Base-by-base conservation (phyloP, 2,797 vertebrate species). In the Pipistrellus kuhlii region DNA sequence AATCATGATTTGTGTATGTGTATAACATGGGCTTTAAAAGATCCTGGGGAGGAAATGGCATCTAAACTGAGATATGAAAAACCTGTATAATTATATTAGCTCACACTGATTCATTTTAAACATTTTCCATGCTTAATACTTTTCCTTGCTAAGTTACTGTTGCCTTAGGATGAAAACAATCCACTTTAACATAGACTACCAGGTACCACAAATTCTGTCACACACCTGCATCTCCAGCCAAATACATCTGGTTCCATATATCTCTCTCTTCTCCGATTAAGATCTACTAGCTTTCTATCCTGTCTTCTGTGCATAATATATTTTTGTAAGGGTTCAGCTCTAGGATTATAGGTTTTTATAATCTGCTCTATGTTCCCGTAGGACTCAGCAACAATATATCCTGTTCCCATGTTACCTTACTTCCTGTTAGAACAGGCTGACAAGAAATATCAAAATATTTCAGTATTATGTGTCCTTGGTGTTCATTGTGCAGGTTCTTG, bases 1-100 rank as follows among this genome's bases (percentile, higher is more conserved):
- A 38, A 72, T 2, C 8, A 48, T 48, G 1, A 11, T 35, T 64
- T 64, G 14, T 18, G 6, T 30, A n/a, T 27, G 57, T 32, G 1
- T 62, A 4, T 41, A 10, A 23, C 30, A 32, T 20, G 6, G 10
- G 13, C 32, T 68, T 69, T 64, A 48, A 21, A 80, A 80, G 2
- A 0, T 23, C 18, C 7, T 57, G 6, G 48, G 23, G 4, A 86
- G 23, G 12, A 25, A 7, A 12, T n/a, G 1, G 0, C 35, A 38
- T 15, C 77, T 78, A 48, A 69, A 90, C 6, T 80, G 3, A 18
- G 8, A 53, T n/a, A 0, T 66, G 3, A 76, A 84, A 38, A 80
- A 35, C 4, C 14, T n/a, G 8, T 6, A 12, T 35, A 64, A 25
- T 41, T 72, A 62, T 76, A 14, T 64, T 25, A 80, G 20, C 1